These are phyloP conservation scores for Megathymus violae DNA, from an alignment of 1,140 invertebrate species.

Conservation along the genomic window DNA sequence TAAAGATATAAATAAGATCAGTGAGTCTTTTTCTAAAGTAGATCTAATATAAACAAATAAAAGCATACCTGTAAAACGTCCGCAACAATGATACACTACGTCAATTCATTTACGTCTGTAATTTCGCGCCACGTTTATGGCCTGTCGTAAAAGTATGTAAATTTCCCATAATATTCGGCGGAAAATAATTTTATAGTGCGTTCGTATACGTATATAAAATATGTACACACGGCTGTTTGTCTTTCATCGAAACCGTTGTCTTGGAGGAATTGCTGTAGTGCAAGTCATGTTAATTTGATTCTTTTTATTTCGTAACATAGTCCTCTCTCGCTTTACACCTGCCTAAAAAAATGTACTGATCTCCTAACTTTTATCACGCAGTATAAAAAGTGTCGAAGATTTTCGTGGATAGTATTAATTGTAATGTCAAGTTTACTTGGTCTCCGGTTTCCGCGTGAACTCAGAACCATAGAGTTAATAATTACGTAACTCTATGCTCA, in stretches of 20 bases:
- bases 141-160: conserved; percentile 29
- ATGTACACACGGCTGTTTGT: neutral
- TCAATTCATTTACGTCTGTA: conserved; percentile 25
- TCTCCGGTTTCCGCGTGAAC: no score
- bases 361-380: no score
- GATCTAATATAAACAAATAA: neutral
- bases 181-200: conserved; percentile 22
- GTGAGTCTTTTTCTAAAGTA: neutral
- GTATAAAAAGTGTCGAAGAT: no score
- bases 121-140: conserved; percentile 20
- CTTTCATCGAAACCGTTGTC: neutral
- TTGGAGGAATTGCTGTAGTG: no score
- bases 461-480: no score
- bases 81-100: conserved; percentile 20
- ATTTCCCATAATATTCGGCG: conserved; percentile 15
- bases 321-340: no score
- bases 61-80: conserved; percentile 1
- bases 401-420: no score
- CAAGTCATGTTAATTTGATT: neutral
- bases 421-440: no score
- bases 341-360: no score
- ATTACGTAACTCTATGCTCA: no score
- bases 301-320: neutral
- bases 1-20: no score
- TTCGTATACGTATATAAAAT: neutral